Evolutionary conservation across 1,140 invertebrate genomes (phyloP).

Genomic region (Drosophila ironensis): DNA sequence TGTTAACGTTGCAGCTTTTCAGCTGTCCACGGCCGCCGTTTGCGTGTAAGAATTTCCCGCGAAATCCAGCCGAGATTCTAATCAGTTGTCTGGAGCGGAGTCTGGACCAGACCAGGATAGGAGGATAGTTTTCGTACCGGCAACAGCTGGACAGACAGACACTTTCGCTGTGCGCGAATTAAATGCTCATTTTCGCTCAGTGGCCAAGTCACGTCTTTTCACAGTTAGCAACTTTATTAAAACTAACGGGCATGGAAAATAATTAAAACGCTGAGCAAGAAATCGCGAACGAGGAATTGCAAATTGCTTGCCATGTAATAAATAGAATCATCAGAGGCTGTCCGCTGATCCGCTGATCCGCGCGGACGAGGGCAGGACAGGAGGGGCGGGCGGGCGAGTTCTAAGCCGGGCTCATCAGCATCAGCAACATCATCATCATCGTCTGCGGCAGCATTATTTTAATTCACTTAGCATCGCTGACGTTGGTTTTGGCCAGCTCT

Average conservation of each 20-base stretch:
- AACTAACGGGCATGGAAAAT: conserved; percentile 74
- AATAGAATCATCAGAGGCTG: conserved; percentile 70
- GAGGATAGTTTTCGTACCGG: neutral
- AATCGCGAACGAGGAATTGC: conserved; percentile 45
- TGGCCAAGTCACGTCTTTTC: conserved; percentile 68
- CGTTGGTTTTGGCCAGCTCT: conserved; percentile 43
- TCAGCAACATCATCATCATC: conserved; percentile 14
- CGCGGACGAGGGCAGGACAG: too few species aligned
- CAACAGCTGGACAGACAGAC: conserved; percentile 34
- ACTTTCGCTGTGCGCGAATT: conserved; percentile 70
- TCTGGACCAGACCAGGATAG: neutral
- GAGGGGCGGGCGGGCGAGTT: too few species aligned
- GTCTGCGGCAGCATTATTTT: conserved; percentile 59
- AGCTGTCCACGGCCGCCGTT: conserved; percentile 55
- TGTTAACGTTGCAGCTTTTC: conserved; percentile 75
- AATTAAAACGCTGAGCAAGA: conserved; percentile 70
- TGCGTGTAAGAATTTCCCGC: conserved; percentile 75
- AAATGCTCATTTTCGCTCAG: conserved; percentile 62
- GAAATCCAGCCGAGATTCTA: conserved; percentile 72
- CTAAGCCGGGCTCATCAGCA: conserved; percentile 27
- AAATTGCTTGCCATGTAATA: conserved; percentile 74
- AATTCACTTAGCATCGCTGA: conserved; percentile 71
- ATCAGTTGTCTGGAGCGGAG: conserved; percentile 52
- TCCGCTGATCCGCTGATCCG: conserved; percentile 5
- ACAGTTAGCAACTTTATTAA: conserved; percentile 80